These are phyloP conservation scores for Istiophorus platypterus DNA, from an alignment of 2,113 vertebrate genomes.

Conservation along the genomic window DNA sequence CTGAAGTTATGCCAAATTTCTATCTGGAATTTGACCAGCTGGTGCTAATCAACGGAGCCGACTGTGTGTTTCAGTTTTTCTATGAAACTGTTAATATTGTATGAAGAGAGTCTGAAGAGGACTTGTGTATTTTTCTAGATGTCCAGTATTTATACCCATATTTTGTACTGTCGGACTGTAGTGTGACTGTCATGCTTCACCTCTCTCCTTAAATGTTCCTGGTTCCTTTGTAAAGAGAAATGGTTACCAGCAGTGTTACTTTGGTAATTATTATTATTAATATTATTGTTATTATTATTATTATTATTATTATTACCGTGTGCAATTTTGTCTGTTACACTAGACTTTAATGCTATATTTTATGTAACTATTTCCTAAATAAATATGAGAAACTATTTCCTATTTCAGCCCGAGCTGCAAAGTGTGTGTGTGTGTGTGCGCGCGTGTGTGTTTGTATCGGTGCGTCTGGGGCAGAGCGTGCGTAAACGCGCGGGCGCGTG, in stretches of 20 bases:
- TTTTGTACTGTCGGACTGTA: constrained; percentile 90
- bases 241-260: constrained; percentile 89
- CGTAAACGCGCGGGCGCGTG: neutral
- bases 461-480: neutral
- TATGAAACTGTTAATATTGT: constrained; percentile 90
- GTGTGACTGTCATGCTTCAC: constrained; percentile 88
- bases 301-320: constrained; percentile 76
- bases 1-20: constrained; percentile 74
- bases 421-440: constrained; percentile 4
- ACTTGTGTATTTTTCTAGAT: constrained; percentile 95
- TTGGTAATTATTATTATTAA: constrained; percentile 79
- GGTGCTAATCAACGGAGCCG: constrained; percentile 84
- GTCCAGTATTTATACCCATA: constrained; percentile 95
- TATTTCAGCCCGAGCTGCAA: constrained; percentile 62
- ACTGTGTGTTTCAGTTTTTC: constrained; percentile 81
- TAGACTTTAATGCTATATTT: constrained; percentile 86
- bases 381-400: constrained; percentile 82
- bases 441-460: neutral
- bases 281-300: constrained; percentile 54
- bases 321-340: constrained; percentile 89
- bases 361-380: constrained; percentile 85
- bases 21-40: constrained; percentile 73
- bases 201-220: constrained; percentile 82
- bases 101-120: constrained; percentile 89
- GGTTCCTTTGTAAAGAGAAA: constrained; percentile 82